phyloP scores from a whole-genome alignment of 2,113 vertebrate genomes.

The Gorilla gorilla region DNA sequence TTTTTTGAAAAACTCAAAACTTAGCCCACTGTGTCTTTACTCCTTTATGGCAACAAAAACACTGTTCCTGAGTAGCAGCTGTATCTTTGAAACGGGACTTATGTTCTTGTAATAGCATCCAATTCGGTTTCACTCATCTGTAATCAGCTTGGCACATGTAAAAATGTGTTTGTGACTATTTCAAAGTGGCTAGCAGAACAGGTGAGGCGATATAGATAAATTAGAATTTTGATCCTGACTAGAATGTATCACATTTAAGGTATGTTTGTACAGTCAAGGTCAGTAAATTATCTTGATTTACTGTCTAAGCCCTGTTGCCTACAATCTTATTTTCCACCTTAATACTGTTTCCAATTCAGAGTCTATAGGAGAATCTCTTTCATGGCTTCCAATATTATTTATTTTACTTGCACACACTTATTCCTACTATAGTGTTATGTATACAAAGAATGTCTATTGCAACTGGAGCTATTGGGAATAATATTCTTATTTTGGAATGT shows the following conservation, averaged over 20 bases:
- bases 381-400: neutral
- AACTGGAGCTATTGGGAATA: neutral
- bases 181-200: neutral
- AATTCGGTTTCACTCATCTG: accelerated
- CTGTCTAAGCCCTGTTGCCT: neutral
- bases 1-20: neutral
- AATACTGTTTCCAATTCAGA: neutral
- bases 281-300: neutral
- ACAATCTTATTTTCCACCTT: neutral
- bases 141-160: neutral
- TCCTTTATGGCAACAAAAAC: neutral
- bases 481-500: neutral
- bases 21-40: accelerated
- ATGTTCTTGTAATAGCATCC: too few relatives aligned
- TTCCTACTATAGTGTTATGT: neutral
- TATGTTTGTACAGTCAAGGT: neutral
- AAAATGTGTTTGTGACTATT: neutral
- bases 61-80: neutral
- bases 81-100: neutral
- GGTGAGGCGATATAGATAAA: neutral
- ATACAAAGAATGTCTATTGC: neutral
- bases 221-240: neutral
- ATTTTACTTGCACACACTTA: neutral
- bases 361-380: neutral
- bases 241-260: neutral